Evolutionary conservation across 2,113 vertebrate genomes (phyloP).

Genomic region (Protobothrops flavoviridis): DNA sequence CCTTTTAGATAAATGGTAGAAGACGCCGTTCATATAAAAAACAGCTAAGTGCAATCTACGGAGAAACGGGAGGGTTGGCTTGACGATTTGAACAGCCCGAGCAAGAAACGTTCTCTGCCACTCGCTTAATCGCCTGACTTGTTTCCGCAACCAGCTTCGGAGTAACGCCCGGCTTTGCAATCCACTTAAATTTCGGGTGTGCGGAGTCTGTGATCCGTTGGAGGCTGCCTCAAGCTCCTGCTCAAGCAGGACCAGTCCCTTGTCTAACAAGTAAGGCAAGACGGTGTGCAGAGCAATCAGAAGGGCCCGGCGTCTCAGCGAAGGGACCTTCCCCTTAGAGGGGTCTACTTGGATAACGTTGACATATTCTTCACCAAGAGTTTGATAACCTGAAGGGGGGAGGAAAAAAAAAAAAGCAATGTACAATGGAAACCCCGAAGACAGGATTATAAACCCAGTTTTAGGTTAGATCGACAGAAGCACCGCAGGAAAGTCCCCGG

Average conservation of each 20-base stretch:
- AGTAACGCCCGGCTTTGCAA: conserved; percentile 40
- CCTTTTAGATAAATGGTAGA: conserved; percentile 90
- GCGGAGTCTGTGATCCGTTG: background rate
- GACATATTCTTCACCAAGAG: conserved; percentile 93
- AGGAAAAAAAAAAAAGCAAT: fast-evolving
- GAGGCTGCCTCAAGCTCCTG: conserved; percentile 76
- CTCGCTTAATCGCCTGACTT: conserved; percentile 64
- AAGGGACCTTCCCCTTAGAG: conserved; percentile 75
- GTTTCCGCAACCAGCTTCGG: conserved; percentile 67
- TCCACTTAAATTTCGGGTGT: conserved; percentile 45
- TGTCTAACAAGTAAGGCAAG: conserved; percentile 85
- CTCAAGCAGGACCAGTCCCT: conserved; percentile 81
- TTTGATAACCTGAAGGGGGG: conserved; percentile 82
- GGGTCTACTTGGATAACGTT: conserved; percentile 87
- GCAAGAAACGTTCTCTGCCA: conserved; percentile 72
- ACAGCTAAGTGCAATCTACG: conserved; percentile 81
- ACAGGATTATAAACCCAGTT: background rate
- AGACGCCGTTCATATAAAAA: conserved; percentile 84
- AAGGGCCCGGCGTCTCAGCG: conserved; percentile 63
- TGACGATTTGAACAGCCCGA: conserved; percentile 58
- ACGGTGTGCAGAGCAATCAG: conserved; percentile 76
- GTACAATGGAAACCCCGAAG: background rate
- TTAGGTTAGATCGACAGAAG: too few species aligned
- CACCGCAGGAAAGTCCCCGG: too few species aligned
- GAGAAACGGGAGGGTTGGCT: conserved; percentile 75